Percentiles rank a stretch among this genome's conserved stretches.
These are phyloP conservation scores for Penaeus indicus DNA, from an alignment of 1,140 invertebrate genomes.

Conservation along the genomic window DNA sequence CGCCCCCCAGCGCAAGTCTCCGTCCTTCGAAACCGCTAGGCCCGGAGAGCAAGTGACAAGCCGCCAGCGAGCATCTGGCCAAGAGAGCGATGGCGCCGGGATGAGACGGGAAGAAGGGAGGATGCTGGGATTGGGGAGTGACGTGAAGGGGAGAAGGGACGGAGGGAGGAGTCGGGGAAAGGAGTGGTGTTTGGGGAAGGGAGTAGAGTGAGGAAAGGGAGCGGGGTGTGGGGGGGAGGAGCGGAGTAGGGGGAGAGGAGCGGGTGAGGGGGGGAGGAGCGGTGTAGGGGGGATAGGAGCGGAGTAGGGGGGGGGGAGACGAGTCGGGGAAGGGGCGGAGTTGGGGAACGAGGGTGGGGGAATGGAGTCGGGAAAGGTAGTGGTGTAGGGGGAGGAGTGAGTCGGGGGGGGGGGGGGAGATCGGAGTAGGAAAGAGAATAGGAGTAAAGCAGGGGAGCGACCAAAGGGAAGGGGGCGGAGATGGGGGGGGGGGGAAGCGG, in stretches of 20 bases:
- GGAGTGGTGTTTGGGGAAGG: not conserved
- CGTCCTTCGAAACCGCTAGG: not conserved
- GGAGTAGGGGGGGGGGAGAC: not conserved
- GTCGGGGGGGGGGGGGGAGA: not conserved
- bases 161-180: not conserved
- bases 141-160: not conserved
- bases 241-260: not conserved
- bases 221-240: not conserved
- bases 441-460: not conserved
- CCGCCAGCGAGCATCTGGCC: not conserved
- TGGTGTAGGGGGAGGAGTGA: too few relatives aligned
- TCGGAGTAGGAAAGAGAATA: not conserved
- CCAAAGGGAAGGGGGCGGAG: not conserved
- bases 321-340: not conserved
- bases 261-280: not conserved
- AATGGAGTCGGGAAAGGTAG: not conserved
- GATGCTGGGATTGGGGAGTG: not conserved
- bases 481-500: not conserved
- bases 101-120: not conserved
- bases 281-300: not conserved
- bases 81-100: not conserved
- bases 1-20: constrained; percentile 3
- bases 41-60: not conserved
- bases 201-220: not conserved
- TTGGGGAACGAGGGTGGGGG: not conserved